Conservation (phyloP, 2,888 invertebrate genomes). For the Caenorhabditis wallacei region DNA sequence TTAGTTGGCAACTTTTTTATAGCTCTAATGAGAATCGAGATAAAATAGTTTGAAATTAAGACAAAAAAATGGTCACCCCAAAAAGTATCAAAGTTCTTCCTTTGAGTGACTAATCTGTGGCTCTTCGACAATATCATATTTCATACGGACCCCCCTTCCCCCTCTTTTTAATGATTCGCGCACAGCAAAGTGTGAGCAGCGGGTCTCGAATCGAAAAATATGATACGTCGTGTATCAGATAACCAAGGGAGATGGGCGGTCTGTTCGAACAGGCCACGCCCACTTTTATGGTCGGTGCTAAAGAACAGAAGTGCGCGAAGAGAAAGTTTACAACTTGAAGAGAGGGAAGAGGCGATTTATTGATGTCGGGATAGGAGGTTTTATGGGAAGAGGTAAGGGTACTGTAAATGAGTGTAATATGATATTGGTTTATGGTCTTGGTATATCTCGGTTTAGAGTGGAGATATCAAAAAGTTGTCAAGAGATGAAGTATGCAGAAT, state of each 20-base stretch:
- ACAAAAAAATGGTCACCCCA: too few relatives aligned
- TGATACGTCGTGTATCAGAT: conserved; percentile 60
- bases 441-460: too few relatives aligned
- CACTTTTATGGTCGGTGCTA: conserved; percentile 37
- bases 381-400: neutral
- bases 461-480: too few relatives aligned
- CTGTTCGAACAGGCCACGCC: neutral
- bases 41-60: too few relatives aligned
- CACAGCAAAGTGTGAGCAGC: conserved; percentile 19
- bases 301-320: conserved; percentile 25
- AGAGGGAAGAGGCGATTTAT: conserved; percentile 3
- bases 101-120: neutral
- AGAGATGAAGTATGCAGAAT: too few relatives aligned
- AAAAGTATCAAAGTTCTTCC: neutral
- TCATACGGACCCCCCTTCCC: conserved; percentile 4
- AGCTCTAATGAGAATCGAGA: too few relatives aligned
- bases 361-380: neutral
- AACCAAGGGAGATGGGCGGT: conserved; percentile 24
- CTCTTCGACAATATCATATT: conserved; percentile 6
- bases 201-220: conserved; percentile 31
- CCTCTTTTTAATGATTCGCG: conserved; percentile 21
- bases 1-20: too few relatives aligned
- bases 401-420: neutral
- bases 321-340: conserved; percentile 14
- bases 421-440: too few relatives aligned